phyloP scores from a whole-genome alignment of 1,140 invertebrate species.

The Drosophila paulistorum region DNA sequence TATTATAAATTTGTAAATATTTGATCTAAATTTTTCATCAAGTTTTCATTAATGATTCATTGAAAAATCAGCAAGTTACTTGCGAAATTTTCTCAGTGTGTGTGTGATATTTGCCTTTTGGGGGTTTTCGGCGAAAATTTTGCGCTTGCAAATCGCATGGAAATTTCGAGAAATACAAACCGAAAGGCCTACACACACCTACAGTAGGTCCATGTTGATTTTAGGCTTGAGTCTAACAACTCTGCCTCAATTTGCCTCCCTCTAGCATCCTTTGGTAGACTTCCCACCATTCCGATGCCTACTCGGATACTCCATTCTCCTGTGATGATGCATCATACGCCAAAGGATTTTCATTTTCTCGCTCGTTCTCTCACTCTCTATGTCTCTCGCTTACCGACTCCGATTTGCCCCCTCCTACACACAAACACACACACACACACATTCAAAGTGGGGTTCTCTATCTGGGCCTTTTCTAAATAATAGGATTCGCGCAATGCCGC shows the following conservation, averaged over 20 bases:
- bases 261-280: neutral
- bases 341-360: slow-evolving; percentile 68
- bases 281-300: slow-evolving; percentile 6
- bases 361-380: slow-evolving; percentile 22
- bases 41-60: no score
- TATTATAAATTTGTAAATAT: no score
- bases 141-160: slow-evolving; percentile 77
- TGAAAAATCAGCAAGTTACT: no score
- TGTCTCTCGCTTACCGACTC: neutral
- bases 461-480: slow-evolving; percentile 56
- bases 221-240: slow-evolving; percentile 61
- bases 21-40: no score
- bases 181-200: slow-evolving; percentile 8
- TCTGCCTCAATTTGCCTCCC: slow-evolving; percentile 25
- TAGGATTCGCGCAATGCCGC: slow-evolving; percentile 60
- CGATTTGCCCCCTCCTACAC: neutral
- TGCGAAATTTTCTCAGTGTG: slow-evolving; percentile 30
- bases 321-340: slow-evolving; percentile 7
- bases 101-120: slow-evolving; percentile 58
- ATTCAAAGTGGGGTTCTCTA: slow-evolving; percentile 12
- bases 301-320: slow-evolving; percentile 10
- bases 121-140: slow-evolving; percentile 62
- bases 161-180: slow-evolving; percentile 60
- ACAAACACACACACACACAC: neutral
- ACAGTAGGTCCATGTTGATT: slow-evolving; percentile 51